Conservation (phyloP, 2,888 invertebrate genomes). For the Diploptera punctata region DNA sequence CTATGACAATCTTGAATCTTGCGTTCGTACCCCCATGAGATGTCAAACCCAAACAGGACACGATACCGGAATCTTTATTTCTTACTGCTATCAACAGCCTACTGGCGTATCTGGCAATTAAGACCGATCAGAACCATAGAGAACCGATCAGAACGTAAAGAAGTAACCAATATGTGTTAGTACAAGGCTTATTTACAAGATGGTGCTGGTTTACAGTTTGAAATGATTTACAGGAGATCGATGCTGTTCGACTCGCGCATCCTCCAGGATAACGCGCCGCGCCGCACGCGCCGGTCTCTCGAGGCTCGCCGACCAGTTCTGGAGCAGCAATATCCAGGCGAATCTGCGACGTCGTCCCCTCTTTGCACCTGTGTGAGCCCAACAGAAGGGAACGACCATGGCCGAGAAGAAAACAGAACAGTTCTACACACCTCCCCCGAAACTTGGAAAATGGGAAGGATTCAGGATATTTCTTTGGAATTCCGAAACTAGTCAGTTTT, state of each 20-base stretch:
- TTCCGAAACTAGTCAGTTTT: conserved; percentile 88
- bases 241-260: conserved; percentile 27
- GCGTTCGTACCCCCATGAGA: too few species aligned
- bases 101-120: too few species aligned
- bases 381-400: conserved; percentile 55
- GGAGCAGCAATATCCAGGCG: conserved; percentile 38
- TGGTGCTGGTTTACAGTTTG: too few species aligned
- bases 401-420: conserved; percentile 81
- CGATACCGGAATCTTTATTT: too few species aligned
- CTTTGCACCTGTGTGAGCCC: conserved; percentile 35
- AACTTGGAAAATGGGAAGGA: conserved; percentile 84
- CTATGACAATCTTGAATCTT: too few species aligned
- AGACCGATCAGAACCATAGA: too few species aligned
- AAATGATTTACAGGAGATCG: too few species aligned
- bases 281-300: conserved; percentile 1
- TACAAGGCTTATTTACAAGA: too few species aligned
- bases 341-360: conserved; percentile 26
- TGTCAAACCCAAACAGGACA: too few species aligned
- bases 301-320: conserved; percentile 42
- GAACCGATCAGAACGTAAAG: too few species aligned
- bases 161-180: too few species aligned
- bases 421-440: conserved; percentile 76
- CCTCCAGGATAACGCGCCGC: conserved; percentile 14
- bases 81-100: too few species aligned
- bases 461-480: conserved; percentile 90